Evolutionary conservation across 30 jellyfish, hydroid and myxozoan genomes (phyloP).

Genomic region (Sanderia malayensis): DNA sequence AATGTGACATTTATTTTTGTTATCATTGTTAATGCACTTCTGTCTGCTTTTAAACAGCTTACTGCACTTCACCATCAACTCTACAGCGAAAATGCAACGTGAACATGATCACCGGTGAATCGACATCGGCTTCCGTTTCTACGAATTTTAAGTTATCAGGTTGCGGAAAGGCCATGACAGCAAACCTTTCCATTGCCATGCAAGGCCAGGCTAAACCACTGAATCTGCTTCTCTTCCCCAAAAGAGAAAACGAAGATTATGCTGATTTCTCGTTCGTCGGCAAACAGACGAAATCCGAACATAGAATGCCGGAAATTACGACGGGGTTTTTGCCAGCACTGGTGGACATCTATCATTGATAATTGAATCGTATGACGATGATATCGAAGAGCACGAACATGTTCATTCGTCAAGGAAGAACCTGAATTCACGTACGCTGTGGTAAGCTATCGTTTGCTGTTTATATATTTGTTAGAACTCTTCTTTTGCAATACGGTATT

Average conservation of each 20-base stretch:
- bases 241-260: neutral
- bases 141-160: neutral
- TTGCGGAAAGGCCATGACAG: neutral
- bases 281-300: neutral
- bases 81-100: neutral
- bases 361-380: neutral
- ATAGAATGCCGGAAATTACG: neutral
- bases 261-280: neutral
- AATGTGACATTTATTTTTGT: neutral
- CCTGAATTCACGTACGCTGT: neutral
- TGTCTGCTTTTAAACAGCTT: conserved; percentile 7
- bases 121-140: neutral
- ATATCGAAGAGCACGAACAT: neutral
- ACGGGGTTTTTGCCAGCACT: conserved; percentile 7
- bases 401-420: neutral
- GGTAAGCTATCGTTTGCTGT: neutral
- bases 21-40: neutral
- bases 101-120: conserved; percentile 5
- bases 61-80: conserved; percentile 1
- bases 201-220: conserved; percentile 10
- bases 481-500: too few relatives aligned
- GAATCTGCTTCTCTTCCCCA: neutral
- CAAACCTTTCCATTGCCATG: neutral
- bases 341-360: conserved; percentile 8
- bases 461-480: too few relatives aligned